phyloP scores from a whole-genome alignment of 2,113 vertebrate species.

The Nibea coibor region DNA sequence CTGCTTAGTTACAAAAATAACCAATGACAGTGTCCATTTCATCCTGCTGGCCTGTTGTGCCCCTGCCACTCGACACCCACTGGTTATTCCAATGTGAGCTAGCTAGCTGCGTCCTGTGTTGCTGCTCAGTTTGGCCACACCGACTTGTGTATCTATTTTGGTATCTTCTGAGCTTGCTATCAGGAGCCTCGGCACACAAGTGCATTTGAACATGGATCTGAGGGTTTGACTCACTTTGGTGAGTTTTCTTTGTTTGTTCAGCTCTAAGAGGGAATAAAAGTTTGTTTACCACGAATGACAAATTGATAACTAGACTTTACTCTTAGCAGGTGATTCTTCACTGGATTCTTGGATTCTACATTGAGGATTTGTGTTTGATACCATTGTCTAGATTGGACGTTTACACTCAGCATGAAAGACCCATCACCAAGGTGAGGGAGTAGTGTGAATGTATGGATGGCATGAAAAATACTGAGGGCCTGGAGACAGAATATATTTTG shows the following conservation, averaged over 20 bases:
- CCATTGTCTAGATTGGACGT: not conserved
- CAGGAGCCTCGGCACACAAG: slow-evolving; percentile 57
- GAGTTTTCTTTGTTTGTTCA: slow-evolving; percentile 54
- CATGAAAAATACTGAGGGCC: not conserved
- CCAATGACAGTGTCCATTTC: slow-evolving; percentile 92
- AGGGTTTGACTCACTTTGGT: slow-evolving; percentile 69
- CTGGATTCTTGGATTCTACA: slow-evolving; percentile 39
- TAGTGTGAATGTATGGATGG: not conserved
- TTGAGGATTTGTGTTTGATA: slow-evolving; percentile 59
- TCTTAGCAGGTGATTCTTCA: slow-evolving; percentile 45
- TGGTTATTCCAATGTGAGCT: slow-evolving; percentile 85
- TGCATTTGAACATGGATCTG: slow-evolving; percentile 69
- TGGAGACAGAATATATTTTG: not conserved
- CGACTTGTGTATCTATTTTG: slow-evolving; percentile 86
- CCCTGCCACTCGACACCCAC: slow-evolving; percentile 91
- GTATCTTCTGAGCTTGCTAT: slow-evolving; percentile 81
- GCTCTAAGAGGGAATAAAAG: not conserved
- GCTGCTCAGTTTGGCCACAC: slow-evolving; percentile 86
- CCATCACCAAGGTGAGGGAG: slow-evolving; percentile 70
- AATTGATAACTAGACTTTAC: slow-evolving; percentile 18
- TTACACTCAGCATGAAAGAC: slow-evolving; percentile 65
- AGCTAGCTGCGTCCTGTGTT: slow-evolving; percentile 83
- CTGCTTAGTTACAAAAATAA: slow-evolving; percentile 92
- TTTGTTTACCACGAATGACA: not conserved
- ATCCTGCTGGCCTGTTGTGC: slow-evolving; percentile 76